Base-by-base conservation (phyloP, 2,113 vertebrate genomes). In the Climacteris rufus region DNA sequence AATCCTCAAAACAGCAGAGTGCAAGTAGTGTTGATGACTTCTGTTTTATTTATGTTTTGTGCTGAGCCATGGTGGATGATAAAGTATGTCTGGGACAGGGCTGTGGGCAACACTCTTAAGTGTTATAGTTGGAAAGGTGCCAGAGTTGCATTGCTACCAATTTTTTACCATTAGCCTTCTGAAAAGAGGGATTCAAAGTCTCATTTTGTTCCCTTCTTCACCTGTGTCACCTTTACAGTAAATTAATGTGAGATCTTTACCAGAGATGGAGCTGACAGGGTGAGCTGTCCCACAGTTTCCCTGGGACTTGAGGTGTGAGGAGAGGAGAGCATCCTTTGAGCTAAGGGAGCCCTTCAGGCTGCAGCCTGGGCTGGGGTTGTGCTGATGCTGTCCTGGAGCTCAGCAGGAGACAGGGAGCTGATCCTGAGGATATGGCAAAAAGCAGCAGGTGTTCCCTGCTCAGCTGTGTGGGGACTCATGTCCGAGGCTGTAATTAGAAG, bases 11-110 rank as follows among this genome's bases (percentile, higher is more conserved):
- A 61, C 37, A 96, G 60, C 75, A 54, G 59, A 96, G 59, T 81
- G 86, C 84, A 40, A 44, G 64, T 33, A 65, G 74, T 92, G 72
- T 83, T 90, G 88, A 87, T 5, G 31, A 83, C 68, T 89, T 83
- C 35, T 87, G 57, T 39, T 89, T 96, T 96, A 96, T 96, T 96
- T 95, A 93, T 94, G 56, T 72, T 91, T 94, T 87, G 33, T 80
- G 72, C 60, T 79, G 61, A 95, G 69, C 70, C 52, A 16, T 60
- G 2, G 6, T 82, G 87, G 96, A 91, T 94, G 94, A 93, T 90
- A 39, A 87, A 94, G 45, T 88, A 15, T 83, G 93, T 57, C 93
- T 92, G 81, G 90, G 81, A 77, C 61, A 15, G 0, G 1, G 57
- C 59, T 44, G 44, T 95, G 90, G 92, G 90, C 57, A 81, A 7